A percentile compares a stretch with the other conserved stretches of the same genome.
These are phyloP conservation scores for Motacilla tschutschensis DNA, from an alignment of 2,113 vertebrate genomes.

Conservation along the genomic window DNA sequence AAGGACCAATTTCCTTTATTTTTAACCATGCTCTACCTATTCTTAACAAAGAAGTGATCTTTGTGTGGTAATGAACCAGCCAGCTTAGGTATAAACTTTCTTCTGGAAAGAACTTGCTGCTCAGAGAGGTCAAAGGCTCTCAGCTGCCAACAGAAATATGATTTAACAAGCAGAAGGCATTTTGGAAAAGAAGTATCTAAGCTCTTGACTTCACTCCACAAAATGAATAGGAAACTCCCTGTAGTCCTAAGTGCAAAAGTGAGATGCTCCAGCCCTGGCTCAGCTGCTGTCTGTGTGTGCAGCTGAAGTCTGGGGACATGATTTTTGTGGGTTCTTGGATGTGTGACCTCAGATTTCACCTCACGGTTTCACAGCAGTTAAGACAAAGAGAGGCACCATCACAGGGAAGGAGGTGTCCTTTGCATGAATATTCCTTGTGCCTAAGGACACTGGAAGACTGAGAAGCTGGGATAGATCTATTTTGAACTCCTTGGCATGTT, in stretches of 20 bases:
- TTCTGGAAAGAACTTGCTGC: neutral
- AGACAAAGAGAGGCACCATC: neutral
- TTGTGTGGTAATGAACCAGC: neutral
- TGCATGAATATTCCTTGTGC: neutral
- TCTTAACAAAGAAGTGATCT: neutral
- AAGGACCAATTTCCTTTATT: neutral
- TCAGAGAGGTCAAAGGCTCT: slow-evolving; percentile 9
- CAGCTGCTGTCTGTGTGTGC: neutral
- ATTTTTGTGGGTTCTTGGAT: neutral
- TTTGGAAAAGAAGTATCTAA: neutral
- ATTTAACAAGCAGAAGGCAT: neutral
- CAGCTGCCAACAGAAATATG: slow-evolving; percentile 23
- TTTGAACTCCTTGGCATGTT: neutral
- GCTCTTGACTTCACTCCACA: neutral
- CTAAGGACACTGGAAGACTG: neutral
- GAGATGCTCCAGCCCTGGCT: neutral
- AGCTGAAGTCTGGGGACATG: neutral
- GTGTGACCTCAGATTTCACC: neutral
- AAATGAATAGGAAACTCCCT: neutral
- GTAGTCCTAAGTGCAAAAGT: neutral
- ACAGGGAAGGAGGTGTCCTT: neutral
- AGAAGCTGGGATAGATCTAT: neutral
- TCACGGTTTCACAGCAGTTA: neutral
- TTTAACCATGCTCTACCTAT: neutral
- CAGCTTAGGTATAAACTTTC: neutral